Evolutionary conservation across 2,797 vertebrate species (phyloP).

Genomic region (Phylloscopus collybita): DNA sequence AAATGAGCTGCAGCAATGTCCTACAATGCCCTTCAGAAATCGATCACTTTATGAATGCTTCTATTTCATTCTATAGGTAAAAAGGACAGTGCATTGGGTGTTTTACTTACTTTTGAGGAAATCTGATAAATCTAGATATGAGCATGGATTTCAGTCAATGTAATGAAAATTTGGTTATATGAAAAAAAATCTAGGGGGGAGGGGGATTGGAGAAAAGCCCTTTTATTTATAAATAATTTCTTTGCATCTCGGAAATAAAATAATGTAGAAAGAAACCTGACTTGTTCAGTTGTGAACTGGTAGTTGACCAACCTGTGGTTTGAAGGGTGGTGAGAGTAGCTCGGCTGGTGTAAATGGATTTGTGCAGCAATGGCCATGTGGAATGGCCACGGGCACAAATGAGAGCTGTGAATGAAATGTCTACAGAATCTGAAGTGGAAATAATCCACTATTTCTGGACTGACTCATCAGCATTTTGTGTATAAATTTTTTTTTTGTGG

Average conservation of each 20-base stretch:
- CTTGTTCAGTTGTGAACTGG: background rate
- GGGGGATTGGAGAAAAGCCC: background rate
- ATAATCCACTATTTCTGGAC: background rate
- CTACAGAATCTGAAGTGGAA: background rate
- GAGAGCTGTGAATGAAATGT: background rate
- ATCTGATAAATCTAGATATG: background rate
- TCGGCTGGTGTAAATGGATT: background rate
- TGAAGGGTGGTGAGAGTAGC: background rate
- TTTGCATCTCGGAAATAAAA: background rate
- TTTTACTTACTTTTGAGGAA: background rate
- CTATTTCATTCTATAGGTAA: background rate
- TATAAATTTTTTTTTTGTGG: background rate
- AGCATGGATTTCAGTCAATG: background rate
- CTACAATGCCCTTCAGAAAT: background rate
- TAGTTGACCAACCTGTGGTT: background rate
- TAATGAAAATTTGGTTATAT: background rate
- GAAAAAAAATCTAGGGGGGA: fast-evolving
- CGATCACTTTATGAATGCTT: background rate
- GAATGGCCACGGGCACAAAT: background rate
- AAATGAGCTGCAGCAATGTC: background rate
- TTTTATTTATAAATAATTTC: background rate
- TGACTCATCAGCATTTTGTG: background rate
- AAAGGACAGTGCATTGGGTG: background rate
- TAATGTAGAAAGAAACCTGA: background rate
- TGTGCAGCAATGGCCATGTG: fast-evolving